Percentiles rank a stretch among this genome's conserved stretches.
These are phyloP conservation scores for Crambe crambe DNA, from an alignment of 37 sponge, comb jelly and placozoan species.

Conservation along the genomic window DNA sequence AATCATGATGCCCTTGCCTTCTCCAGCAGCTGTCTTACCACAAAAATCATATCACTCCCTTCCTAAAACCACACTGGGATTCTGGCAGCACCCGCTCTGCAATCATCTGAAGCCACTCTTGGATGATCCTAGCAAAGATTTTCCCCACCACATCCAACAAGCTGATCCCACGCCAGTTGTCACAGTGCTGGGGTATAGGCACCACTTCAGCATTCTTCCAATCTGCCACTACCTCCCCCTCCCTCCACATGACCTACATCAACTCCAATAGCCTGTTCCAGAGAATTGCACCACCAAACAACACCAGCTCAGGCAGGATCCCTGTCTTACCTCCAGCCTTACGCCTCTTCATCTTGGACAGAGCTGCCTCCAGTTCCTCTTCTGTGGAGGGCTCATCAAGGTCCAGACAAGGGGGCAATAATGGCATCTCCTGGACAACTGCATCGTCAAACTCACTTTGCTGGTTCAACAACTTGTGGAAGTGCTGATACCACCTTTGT, in stretches of 20 bases:
- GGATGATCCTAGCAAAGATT: background rate
- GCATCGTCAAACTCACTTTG: background rate
- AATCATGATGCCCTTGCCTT: background rate
- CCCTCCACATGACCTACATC: conserved; percentile 9
- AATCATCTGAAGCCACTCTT: background rate
- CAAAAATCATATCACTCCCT: background rate
- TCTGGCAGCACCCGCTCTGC: background rate
- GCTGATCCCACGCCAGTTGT: conserved; percentile 30
- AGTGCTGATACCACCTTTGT: conserved; percentile 14
- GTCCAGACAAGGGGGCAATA: background rate
- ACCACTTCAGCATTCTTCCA: conserved; percentile 29
- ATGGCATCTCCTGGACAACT: background rate
- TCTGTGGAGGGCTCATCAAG: background rate
- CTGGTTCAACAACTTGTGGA: conserved; percentile 5
- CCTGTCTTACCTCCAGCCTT: background rate
- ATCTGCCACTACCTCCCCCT: conserved; percentile 10
- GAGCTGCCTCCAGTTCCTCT: background rate
- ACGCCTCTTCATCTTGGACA: background rate
- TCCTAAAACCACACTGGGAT: background rate
- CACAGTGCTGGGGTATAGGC: conserved; percentile 10
- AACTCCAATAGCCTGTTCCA: background rate
- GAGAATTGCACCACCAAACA: background rate
- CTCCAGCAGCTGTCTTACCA: background rate
- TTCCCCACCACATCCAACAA: background rate
- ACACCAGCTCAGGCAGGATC: background rate